Percentiles rank a stretch among this genome's conserved stretches.
Conservation (phyloP, 2,797 vertebrate genomes). For the Steatocranus sp. region DNA sequence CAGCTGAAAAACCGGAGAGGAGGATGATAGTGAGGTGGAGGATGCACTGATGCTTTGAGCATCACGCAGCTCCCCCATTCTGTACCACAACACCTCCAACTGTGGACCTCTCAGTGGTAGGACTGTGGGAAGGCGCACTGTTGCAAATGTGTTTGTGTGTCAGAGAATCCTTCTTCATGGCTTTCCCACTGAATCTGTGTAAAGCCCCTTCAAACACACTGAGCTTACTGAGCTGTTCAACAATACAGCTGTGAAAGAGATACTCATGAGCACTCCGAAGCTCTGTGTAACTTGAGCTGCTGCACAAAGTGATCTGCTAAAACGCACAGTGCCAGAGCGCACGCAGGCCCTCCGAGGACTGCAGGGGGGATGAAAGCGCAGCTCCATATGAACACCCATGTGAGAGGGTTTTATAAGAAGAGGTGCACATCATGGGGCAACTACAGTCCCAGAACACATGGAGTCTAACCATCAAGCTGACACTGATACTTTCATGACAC, state of each 20-base stretch:
- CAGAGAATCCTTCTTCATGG: constrained; percentile 6
- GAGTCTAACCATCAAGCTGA: constrained; percentile 16
- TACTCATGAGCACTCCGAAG: constrained; percentile 44
- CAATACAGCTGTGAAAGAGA: constrained; percentile 44
- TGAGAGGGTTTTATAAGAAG: constrained; percentile 12
- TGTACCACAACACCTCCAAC: background rate
- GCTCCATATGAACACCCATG: constrained; percentile 19
- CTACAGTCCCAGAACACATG: background rate
- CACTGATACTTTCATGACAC: constrained; percentile 34
- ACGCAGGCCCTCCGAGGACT: constrained; percentile 19
- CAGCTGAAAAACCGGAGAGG: background rate
- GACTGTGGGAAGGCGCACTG: background rate
- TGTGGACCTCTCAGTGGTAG: background rate
- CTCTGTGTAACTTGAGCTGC: constrained; percentile 45
- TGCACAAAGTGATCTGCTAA: constrained; percentile 43
- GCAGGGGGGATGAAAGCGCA: constrained; percentile 28
- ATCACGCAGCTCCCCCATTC: background rate
- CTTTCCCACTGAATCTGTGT: constrained; percentile 27
- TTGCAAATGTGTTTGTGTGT: constrained; percentile 20
- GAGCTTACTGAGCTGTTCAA: constrained; percentile 33
- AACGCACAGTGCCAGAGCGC: constrained; percentile 27
- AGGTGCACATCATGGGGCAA: background rate
- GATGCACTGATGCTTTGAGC: background rate
- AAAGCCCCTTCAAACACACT: constrained; percentile 31
- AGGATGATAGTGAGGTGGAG: background rate